Evolutionary conservation across 2,797 vertebrate genomes (phyloP), one percentile per base, ranked within the genome.

Genomic region (Pteronotus mesoamericanus): DNA sequence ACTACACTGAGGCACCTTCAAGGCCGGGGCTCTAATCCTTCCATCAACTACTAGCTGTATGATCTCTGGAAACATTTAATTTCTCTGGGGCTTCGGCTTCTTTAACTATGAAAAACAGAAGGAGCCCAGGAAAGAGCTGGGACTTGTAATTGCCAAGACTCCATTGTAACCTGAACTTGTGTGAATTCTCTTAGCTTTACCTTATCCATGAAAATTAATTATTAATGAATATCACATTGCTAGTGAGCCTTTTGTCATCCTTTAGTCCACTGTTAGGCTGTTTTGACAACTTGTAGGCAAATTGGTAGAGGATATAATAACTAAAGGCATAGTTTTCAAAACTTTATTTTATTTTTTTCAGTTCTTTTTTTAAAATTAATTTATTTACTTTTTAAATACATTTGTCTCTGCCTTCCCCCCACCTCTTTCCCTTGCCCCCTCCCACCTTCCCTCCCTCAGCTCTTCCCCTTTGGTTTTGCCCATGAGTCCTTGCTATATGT

Each of bases 301-400:
- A 42, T 61, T 84, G 12, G 12, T 68, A 53, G 18, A 83, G 16
- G 5, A 71, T 64, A 69, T 32, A 80, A 46, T 86, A 92, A 84
- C 19, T n/a, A 26, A 95, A 87, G 42, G 32, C 24, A 22, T 53
- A 10, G 4, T 69, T 93, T 98, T 88, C 24, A 44, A 90, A 96
- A 96, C 55, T 96, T 82, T n/a, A 26, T n/a, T n/a, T n/a, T n/a
- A n/a, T n/a, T n/a, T n/a, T n/a, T n/a, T n/a, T n/a, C n/a, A n/a
- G n/a, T n/a, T n/a, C n/a, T n/a, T n/a, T n/a, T n/a, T n/a, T n/a
- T n/a, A n/a, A n/a, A n/a, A n/a, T n/a, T n/a, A n/a, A n/a, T n/a
- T n/a, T n/a, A n/a, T n/a, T n/a, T n/a, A n/a, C n/a, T n/a, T n/a
- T n/a, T n/a, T n/a, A n/a, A n/a, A n/a, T n/a, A n/a, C n/a, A n/a